Conservation (phyloP, 1,140 invertebrate species). For the Bombus haemorrhoidalis region DNA sequence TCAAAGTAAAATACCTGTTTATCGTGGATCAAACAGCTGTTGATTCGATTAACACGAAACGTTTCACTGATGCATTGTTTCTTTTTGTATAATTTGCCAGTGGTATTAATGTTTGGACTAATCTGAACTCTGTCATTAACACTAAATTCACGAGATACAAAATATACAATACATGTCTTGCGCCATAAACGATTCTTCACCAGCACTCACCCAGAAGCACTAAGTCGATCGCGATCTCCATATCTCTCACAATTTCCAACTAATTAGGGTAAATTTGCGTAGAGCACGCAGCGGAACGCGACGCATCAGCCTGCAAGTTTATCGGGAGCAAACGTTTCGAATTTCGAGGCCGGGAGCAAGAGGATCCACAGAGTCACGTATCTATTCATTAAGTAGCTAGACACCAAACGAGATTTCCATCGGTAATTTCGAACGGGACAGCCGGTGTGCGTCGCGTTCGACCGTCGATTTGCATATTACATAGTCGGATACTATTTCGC, state of each 20-base stretch:
- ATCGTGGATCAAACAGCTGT: too few species aligned
- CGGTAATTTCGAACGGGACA: conserved; percentile 74
- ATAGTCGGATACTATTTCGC: conserved; percentile 47
- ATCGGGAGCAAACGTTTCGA: conserved; percentile 50
- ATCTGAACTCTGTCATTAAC: background rate
- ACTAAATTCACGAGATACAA: background rate
- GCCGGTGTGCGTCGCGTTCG: conserved; percentile 61
- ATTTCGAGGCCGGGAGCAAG: conserved; percentile 53
- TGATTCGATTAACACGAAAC: too few species aligned
- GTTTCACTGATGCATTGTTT: background rate
- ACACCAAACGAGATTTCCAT: conserved; percentile 78
- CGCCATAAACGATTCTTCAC: background rate
- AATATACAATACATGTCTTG: background rate
- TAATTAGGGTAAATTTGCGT: conserved; percentile 25
- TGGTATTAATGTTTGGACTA: background rate
- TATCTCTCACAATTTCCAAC: background rate
- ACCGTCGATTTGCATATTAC: conserved; percentile 76
- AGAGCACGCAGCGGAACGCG: background rate
- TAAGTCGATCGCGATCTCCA: conserved; percentile 1
- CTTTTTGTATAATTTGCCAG: background rate
- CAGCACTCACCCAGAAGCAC: background rate
- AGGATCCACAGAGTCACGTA: conserved; percentile 63
- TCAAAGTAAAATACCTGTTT: too few species aligned
- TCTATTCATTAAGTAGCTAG: conserved; percentile 79
- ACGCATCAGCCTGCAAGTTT: background rate